phyloP scores from a whole-genome alignment of 2,797 vertebrate genomes.

The Halcyon badia region DNA sequence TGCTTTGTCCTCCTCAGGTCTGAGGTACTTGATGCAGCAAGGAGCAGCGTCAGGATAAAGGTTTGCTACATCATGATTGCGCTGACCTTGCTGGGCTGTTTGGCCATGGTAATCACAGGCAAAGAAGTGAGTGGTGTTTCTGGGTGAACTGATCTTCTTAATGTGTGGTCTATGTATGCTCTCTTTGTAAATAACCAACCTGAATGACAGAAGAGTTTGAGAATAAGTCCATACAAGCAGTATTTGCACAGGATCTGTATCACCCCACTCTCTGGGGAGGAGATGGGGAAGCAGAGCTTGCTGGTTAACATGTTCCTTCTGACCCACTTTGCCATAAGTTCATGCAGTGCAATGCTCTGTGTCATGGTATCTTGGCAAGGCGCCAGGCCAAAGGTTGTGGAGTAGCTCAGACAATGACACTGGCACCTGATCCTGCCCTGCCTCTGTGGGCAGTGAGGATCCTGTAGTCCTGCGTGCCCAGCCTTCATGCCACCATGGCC shows the following conservation, averaged over 20 bases:
- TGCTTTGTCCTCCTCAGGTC: conserved; percentile 16
- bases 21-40: conserved; percentile 30
- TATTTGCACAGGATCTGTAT: background rate
- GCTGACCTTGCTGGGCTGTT: conserved; percentile 56
- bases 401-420: background rate
- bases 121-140: conserved; percentile 56
- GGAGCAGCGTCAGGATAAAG: conserved; percentile 50
- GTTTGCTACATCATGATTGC: conserved; percentile 70
- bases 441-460: background rate
- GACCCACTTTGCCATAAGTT: background rate
- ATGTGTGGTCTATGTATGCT: rapidly evolving
- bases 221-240: background rate
- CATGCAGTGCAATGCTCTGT: background rate
- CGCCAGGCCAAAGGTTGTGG: background rate
- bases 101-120: conserved; percentile 62
- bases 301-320: background rate
- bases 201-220: background rate
- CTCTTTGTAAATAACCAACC: background rate
- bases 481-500: background rate
- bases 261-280: background rate
- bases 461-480: rapidly evolving
- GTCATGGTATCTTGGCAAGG: background rate
- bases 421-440: background rate
- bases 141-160: background rate
- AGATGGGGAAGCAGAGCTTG: background rate